Evolutionary conservation across 2,113 vertebrate genomes (phyloP).

Genomic region (Gobius niger): DNA sequence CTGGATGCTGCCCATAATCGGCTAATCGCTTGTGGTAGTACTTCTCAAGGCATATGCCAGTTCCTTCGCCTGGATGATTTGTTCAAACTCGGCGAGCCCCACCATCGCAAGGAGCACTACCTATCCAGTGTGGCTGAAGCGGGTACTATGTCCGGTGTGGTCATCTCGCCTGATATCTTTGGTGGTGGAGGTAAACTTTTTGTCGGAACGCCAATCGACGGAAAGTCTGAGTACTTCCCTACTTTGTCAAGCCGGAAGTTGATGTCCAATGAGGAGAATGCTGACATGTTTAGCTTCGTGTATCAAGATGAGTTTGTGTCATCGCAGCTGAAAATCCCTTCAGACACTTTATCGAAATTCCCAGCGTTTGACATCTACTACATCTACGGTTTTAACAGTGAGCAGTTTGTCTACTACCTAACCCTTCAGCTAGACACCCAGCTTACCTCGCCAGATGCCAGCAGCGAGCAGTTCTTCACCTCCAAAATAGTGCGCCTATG

Average conservation of each 20-base stretch:
- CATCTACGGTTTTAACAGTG: constrained; percentile 94
- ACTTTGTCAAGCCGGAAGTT: constrained; percentile 93
- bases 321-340: constrained; percentile 96
- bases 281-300: constrained; percentile 97
- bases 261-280: constrained; percentile 93
- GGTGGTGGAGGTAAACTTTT: constrained; percentile 89
- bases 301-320: constrained; percentile 98
- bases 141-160: constrained; percentile 93
- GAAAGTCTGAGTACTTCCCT: constrained; percentile 96
- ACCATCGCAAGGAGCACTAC: constrained; percentile 98
- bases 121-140: constrained; percentile 93
- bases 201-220: constrained; percentile 93
- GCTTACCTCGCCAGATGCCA: constrained; percentile 90
- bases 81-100: constrained; percentile 94
- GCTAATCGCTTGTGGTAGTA: constrained; percentile 92
- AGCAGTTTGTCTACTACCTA: constrained; percentile 97
- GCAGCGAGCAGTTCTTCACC: constrained; percentile 94
- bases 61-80: constrained; percentile 95
- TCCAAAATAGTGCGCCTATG: constrained; percentile 96
- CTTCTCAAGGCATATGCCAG: constrained; percentile 97
- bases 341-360: constrained; percentile 94
- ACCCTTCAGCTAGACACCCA: constrained; percentile 95
- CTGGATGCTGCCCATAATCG: constrained; percentile 93
- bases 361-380: constrained; percentile 98
- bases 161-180: constrained; percentile 82